These are phyloP conservation scores for Sphyrna mokarran DNA, from an alignment of 2,113 vertebrate species.

Conservation along the genomic window DNA sequence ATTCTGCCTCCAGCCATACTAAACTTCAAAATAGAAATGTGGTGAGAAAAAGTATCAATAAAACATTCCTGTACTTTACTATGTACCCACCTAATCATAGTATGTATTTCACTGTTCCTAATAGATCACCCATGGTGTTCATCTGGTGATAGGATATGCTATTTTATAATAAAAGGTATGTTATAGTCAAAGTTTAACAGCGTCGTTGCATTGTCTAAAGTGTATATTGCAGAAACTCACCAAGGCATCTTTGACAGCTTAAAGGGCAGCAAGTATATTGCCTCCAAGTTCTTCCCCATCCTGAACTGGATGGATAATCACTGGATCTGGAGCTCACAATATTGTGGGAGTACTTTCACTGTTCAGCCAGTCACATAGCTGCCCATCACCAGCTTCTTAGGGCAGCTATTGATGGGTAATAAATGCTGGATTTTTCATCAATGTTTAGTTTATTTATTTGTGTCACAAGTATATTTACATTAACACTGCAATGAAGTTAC, in stretches of 20 bases:
- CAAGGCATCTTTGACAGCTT: neutral
- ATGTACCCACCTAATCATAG: neutral
- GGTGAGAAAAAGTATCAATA: neutral
- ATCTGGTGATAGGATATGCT: neutral
- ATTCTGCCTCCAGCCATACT: neutral
- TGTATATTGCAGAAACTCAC: neutral
- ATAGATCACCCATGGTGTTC: neutral
- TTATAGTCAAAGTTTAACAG: neutral
- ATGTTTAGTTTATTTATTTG: too few species aligned
- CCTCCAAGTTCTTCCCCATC: neutral
- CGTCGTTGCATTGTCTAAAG: neutral
- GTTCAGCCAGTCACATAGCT: neutral
- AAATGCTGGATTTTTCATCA: neutral
- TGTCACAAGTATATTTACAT: too few species aligned
- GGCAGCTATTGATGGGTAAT: neutral
- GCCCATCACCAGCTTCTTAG: neutral
- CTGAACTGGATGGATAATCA: neutral
- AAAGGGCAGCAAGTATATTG: neutral
- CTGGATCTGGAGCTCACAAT: neutral
- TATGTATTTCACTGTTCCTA: neutral
- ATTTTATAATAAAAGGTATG: neutral
- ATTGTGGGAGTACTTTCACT: neutral
- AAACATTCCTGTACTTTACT: neutral
- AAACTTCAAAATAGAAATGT: neutral
- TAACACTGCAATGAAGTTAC: too few species aligned